These are phyloP conservation scores for Anoplius nigerrimus DNA, from an alignment of 2,888 invertebrate genomes.

Conservation along the genomic window DNA sequence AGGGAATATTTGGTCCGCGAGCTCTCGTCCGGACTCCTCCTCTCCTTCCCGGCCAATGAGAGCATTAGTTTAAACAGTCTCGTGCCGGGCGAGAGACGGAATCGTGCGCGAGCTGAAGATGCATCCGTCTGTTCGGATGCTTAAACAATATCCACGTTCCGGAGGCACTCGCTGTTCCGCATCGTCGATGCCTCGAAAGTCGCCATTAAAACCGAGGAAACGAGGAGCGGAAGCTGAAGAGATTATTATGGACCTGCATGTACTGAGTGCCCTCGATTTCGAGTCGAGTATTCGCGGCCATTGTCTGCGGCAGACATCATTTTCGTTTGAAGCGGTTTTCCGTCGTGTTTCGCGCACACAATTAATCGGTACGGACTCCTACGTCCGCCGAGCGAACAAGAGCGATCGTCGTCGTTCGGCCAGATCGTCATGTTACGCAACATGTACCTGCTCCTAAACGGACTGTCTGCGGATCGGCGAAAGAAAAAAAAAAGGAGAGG, in stretches of 20 bases:
- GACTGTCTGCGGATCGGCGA: too few relatives aligned
- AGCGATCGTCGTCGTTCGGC: conserved; percentile 29
- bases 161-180: conserved; percentile 33
- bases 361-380: conserved; percentile 26
- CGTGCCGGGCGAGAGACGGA: conserved; percentile 15
- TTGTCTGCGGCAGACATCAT: conserved; percentile 42
- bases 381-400: conserved; percentile 14
- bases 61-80: background rate
- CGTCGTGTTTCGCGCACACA: conserved; percentile 29
- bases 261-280: conserved; percentile 43
- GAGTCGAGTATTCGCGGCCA: conserved; percentile 38
- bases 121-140: conserved; percentile 33
- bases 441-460: too few relatives aligned
- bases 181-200: conserved; percentile 42
- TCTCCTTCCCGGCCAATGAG: too few relatives aligned
- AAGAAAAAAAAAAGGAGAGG: too few relatives aligned
- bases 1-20: too few relatives aligned
- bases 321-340: conserved; percentile 39
- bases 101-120: conserved; percentile 11
- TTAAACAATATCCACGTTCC: conserved; percentile 39
- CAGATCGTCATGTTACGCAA: too few relatives aligned
- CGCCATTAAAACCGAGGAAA: conserved; percentile 38
- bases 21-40: too few relatives aligned
- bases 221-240: conserved; percentile 51
- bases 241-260: conserved; percentile 50